A percentile compares a stretch with the other conserved stretches of the same genome.
Conservation (phyloP, 2,113 vertebrate genomes). For the Toxotes jaculatrix region DNA sequence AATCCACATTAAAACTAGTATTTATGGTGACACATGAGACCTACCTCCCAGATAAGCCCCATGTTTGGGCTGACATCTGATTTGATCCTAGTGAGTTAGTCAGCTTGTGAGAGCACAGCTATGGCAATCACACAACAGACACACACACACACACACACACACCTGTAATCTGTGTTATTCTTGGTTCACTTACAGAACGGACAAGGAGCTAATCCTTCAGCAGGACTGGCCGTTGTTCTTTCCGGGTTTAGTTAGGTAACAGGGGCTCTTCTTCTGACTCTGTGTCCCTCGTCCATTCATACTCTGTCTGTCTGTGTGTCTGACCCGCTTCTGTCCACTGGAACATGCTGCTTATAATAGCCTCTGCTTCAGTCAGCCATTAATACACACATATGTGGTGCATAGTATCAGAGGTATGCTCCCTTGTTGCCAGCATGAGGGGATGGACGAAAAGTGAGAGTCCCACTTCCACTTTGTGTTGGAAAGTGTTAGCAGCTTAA, state of each 20-base stretch:
- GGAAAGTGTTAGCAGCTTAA: too few relatives aligned
- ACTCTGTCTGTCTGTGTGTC: conserved; percentile 41
- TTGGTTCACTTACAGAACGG: conserved; percentile 80
- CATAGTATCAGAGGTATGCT: conserved; percentile 68
- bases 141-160: conserved; percentile 51
- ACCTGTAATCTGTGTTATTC: conserved; percentile 81
- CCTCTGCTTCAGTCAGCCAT: conserved; percentile 77
- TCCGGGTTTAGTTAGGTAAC: conserved; percentile 76
- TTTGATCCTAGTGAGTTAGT: conserved; percentile 31
- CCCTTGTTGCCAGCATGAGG: conserved; percentile 52
- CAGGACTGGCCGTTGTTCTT: conserved; percentile 69
- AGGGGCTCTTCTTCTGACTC: conserved; percentile 57
- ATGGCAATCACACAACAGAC: conserved; percentile 47
- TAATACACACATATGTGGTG: conserved; percentile 70
- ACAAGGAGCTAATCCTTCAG: conserved; percentile 76
- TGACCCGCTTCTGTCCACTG: conserved; percentile 45
- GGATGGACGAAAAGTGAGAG: conserved; percentile 30
- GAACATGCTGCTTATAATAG: conserved; percentile 83
- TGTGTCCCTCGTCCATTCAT: conserved; percentile 75
- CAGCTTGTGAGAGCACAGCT: conserved; percentile 31
- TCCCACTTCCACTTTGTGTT: not conserved
- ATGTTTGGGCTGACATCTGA: conserved; percentile 33
- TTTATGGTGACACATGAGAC: conserved; percentile 9
- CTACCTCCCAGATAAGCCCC: not conserved
- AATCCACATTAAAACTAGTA: conserved; percentile 34